Evolutionary conservation across 2,888 invertebrate genomes (phyloP).

Genomic region (Diaphora mendica): DNA sequence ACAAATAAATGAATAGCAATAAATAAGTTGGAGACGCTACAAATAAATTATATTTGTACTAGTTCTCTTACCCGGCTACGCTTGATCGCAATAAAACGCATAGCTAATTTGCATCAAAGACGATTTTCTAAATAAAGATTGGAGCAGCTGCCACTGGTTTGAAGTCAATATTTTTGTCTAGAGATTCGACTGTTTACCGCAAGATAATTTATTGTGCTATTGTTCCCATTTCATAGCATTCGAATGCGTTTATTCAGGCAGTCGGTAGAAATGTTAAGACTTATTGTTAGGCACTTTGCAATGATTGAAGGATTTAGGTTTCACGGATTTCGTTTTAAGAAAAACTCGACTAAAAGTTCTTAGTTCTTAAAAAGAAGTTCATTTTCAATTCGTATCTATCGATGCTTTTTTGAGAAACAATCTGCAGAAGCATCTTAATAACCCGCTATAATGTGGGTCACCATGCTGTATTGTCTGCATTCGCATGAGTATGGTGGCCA

Average conservation of each 20-base stretch:
- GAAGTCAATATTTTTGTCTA: conserved; percentile 39
- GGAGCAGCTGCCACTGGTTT: conserved; percentile 55
- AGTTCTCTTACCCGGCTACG: conserved; percentile 83
- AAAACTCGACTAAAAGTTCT: no score
- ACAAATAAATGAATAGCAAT: conserved; percentile 48
- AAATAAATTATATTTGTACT: conserved; percentile 76
- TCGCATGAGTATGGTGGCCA: no score
- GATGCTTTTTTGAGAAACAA: no score
- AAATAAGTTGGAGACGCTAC: conserved; percentile 56
- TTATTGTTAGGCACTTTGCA: not conserved
- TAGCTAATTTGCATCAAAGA: conserved; percentile 69
- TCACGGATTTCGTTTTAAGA: not conserved
- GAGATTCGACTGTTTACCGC: conserved; percentile 45
- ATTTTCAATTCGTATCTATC: no score
- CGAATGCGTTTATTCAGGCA: conserved; percentile 33
- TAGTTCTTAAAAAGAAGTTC: no score
- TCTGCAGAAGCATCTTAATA: no score
- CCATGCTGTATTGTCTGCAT: no score
- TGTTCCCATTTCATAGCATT: conserved; percentile 44
- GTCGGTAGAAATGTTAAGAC: conserved; percentile 24
- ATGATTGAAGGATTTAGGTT: not conserved
- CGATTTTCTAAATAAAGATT: conserved; percentile 56
- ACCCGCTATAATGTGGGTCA: no score
- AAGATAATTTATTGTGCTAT: conserved; percentile 45
- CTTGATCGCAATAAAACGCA: conserved; percentile 74